Percentiles rank a stretch among this genome's conserved stretches.
Evolutionary conservation across 92 coral and sea anemone genomes (phyloP).

Genomic region (Montipora capitata): DNA sequence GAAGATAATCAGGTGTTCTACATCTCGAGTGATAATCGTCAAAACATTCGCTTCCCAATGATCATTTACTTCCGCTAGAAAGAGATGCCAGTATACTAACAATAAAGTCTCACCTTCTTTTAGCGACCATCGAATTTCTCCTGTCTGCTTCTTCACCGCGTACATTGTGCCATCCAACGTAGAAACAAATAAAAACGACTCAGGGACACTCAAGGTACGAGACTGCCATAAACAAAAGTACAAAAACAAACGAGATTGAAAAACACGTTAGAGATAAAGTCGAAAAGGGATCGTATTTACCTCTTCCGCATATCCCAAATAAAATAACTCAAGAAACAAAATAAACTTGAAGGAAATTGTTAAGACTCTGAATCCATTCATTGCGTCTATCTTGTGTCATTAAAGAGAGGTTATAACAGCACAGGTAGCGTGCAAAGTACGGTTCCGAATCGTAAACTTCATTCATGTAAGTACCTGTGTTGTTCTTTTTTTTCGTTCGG

Average conservation of each 20-base stretch:
- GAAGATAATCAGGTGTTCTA: background rate
- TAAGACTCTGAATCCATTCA: slow-evolving; percentile 24
- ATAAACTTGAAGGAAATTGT: slow-evolving; percentile 1
- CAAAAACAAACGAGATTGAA: background rate
- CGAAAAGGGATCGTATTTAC: slow-evolving; percentile 17
- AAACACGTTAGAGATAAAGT: slow-evolving; percentile 1
- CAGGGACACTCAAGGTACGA: slow-evolving; percentile 92
- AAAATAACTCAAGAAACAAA: background rate
- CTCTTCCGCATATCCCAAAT: slow-evolving; percentile 21
- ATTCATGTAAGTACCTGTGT: slow-evolving; percentile 54
- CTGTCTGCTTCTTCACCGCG: slow-evolving; percentile 95
- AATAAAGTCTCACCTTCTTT: slow-evolving; percentile 89
- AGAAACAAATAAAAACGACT: slow-evolving; percentile 94
- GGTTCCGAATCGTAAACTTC: background rate
- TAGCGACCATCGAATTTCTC: slow-evolving; percentile 96
- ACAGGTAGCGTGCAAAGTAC: background rate
- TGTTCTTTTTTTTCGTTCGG: slow-evolving; percentile 17
- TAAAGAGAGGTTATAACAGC: background rate
- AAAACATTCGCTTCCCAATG: background rate
- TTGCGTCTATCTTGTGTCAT: slow-evolving; percentile 36
- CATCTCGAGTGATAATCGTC: background rate
- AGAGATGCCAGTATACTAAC: background rate
- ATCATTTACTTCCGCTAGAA: slow-evolving; percentile 9
- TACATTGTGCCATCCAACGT: slow-evolving; percentile 98
- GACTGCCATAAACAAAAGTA: slow-evolving; percentile 58